Base-by-base conservation (phyloP, 1,140 invertebrate genomes). In the Zaprionus ornatus region DNA sequence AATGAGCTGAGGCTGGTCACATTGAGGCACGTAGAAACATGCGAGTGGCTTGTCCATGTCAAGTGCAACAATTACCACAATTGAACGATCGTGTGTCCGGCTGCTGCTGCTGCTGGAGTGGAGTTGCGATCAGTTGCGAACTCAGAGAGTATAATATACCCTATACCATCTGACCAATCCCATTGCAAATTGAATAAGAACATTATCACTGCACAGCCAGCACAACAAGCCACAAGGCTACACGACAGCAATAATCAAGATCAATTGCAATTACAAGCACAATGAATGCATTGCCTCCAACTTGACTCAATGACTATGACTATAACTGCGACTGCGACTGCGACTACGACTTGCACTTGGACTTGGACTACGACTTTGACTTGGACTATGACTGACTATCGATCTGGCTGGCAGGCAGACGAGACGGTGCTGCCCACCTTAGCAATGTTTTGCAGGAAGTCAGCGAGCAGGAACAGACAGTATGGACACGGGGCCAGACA, bases 251-350 rank as follows among this genome's bases (percentile, higher is more conserved):
- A 77, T 90, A 90, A 90, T 90, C 86, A 90, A 91, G 88, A 91
- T 91, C 88, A 91, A 91, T 91, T 88, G 88, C 88, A 91, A 91
- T 91, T 91, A 91, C 88, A 88, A 91, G 81, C 87, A 81, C 85
- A 90, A 90, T 90, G 86, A 90, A 84, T 90, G 86, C 86, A 88
- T 79, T 88, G 86, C 84, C 74, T 79, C 72, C 71, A 69, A 78
- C 79, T 77, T 79, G 80, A 74, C 79, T 85, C 60, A 63, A 55
- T 48, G 74, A 71, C 75, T 80, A 27, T 35, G 68, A 79, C 69
- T 52, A 27, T 25, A 4, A 48, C 59, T 65, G 9, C 12, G 45
- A 55, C 27, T 56, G 17, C 10, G 59, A 61, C 56, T 42, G 40
- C 9, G 29, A 32, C 29, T n/a, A n/a, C 9, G 45, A 71, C 50